These are phyloP conservation scores for Pollachius pollachius DNA, from an alignment of 2,113 vertebrate genomes.

Conservation along the genomic window DNA sequence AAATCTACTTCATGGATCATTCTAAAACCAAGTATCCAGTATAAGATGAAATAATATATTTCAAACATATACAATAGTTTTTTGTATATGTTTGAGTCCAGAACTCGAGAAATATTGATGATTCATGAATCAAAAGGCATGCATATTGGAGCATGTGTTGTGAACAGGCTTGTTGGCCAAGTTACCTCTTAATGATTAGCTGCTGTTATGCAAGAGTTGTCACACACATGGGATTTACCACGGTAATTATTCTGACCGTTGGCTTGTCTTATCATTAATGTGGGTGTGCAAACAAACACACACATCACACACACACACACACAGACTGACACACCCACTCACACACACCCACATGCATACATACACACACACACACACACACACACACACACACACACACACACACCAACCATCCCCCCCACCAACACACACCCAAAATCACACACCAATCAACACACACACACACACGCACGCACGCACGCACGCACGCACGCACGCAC, in stretches of 20 bases:
- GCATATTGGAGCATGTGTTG: slow-evolving; percentile 12
- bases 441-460: background rate
- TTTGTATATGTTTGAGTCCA: no score
- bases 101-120: no score
- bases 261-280: slow-evolving; percentile 53
- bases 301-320: slow-evolving; percentile 25
- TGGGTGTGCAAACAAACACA: slow-evolving; percentile 21
- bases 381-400: no score
- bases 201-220: slow-evolving; percentile 57
- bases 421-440: background rate
- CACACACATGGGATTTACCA: slow-evolving; percentile 49
- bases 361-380: slow-evolving; percentile 28
- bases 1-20: background rate
- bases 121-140: slow-evolving; percentile 2
- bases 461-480: slow-evolving; percentile 2
- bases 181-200: slow-evolving; percentile 55
- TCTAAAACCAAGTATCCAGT: no score
- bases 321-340: background rate
- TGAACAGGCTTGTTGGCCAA: slow-evolving; percentile 33
- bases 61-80: no score
- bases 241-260: slow-evolving; percentile 55
- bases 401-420: slow-evolving; percentile 3
- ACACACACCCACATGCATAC: slow-evolving; percentile 19
- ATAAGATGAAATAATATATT: no score
- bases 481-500: background rate